These are phyloP conservation scores for Hydrotaea diabolus DNA, from an alignment of 2,888 invertebrate genomes.

Conservation along the genomic window DNA sequence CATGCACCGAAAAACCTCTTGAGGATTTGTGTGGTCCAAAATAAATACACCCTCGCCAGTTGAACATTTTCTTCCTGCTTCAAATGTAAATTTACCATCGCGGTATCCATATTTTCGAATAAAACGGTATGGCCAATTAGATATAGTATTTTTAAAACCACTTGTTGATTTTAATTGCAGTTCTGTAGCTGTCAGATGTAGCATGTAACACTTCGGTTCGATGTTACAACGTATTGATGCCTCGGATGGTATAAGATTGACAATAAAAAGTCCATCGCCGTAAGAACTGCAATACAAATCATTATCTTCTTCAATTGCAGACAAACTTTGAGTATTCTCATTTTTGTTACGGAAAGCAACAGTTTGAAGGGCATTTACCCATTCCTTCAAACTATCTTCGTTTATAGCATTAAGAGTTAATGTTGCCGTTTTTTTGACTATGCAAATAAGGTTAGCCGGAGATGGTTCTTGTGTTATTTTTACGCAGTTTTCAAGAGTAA, in stretches of 20 bases:
- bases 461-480: slow-evolving; percentile 88
- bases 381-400: slow-evolving; percentile 87
- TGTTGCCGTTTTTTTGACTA: slow-evolving; percentile 89
- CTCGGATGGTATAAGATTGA: slow-evolving; percentile 89
- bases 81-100: slow-evolving; percentile 92
- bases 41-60: slow-evolving; percentile 92
- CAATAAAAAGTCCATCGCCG: slow-evolving; percentile 90
- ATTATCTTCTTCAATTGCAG: slow-evolving; percentile 90
- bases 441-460: slow-evolving; percentile 83
- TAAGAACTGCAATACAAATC: slow-evolving; percentile 91
- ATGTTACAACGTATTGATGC: slow-evolving; percentile 89
- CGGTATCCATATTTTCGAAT: slow-evolving; percentile 93
- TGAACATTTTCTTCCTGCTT: slow-evolving; percentile 92
- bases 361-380: slow-evolving; percentile 90
- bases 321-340: slow-evolving; percentile 77
- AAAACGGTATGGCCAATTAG: slow-evolving; percentile 92
- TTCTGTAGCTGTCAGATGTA: slow-evolving; percentile 88
- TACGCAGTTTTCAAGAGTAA: slow-evolving; percentile 92
- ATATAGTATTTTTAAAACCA: slow-evolving; percentile 83
- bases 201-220: slow-evolving; percentile 86
- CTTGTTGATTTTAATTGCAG: slow-evolving; percentile 86
- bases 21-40: slow-evolving; percentile 90
- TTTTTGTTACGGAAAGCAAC: slow-evolving; percentile 89
- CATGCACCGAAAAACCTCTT: slow-evolving; percentile 91
- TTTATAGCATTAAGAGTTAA: slow-evolving; percentile 83